phyloP scores from a whole-genome alignment of 2,113 vertebrate genomes.

The Mus spicilegus region DNA sequence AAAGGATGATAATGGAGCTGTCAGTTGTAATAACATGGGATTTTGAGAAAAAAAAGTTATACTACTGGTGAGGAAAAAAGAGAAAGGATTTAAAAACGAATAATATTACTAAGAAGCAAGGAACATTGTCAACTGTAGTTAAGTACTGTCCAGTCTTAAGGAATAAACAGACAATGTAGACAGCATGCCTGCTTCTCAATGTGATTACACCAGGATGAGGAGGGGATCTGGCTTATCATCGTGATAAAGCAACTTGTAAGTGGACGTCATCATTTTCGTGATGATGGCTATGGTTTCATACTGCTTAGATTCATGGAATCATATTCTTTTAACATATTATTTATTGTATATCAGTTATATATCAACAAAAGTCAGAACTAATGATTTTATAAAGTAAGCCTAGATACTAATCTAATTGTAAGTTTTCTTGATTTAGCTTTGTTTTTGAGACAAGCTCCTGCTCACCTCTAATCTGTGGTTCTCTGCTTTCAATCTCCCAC shows the following conservation, averaged over 20 bases:
- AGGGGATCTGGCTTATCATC: background rate
- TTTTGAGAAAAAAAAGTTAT: background rate
- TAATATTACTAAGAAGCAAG: background rate
- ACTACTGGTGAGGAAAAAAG: background rate
- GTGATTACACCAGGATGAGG: background rate
- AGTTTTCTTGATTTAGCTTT: background rate
- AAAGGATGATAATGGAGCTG: background rate
- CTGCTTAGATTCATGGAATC: background rate
- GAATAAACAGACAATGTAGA: background rate
- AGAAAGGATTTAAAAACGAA: background rate
- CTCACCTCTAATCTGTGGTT: background rate
- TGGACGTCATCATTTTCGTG: background rate
- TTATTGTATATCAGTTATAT: background rate
- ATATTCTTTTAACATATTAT: background rate
- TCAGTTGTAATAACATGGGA: background rate
- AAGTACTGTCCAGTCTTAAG: background rate
- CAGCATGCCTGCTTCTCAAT: background rate
- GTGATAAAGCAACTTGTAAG: background rate
- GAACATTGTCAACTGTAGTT: background rate
- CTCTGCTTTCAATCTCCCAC: background rate
- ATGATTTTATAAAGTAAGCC: background rate
- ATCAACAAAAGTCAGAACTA: background rate
- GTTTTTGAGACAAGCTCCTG: background rate
- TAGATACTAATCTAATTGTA: background rate
- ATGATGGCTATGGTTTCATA: background rate